These are phyloP conservation scores for Dasysyrphus albostriatus DNA, from an alignment of 2,888 invertebrate species.

Conservation along the genomic window DNA sequence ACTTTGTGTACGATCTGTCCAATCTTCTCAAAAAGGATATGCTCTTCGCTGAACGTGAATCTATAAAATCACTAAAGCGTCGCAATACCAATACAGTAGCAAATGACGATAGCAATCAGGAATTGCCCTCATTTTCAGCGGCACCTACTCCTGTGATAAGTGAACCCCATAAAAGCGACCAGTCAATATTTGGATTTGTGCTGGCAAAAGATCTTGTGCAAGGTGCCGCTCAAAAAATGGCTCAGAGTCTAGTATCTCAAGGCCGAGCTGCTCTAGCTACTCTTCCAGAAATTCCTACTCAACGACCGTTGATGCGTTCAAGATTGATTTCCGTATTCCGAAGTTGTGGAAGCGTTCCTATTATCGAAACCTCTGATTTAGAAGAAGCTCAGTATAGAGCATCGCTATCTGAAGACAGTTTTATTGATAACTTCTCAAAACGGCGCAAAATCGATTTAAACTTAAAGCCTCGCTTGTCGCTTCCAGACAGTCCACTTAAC, in stretches of 20 bases:
- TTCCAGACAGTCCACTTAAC: constrained; percentile 78
- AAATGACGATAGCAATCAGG: constrained; percentile 67
- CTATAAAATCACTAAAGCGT: constrained; percentile 76
- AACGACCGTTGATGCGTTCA: constrained; percentile 81
- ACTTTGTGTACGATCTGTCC: constrained; percentile 90
- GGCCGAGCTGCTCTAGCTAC: constrained; percentile 81
- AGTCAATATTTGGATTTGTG: constrained; percentile 1
- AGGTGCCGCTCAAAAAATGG: constrained; percentile 79
- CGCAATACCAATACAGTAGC: constrained; percentile 69
- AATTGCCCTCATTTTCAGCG: constrained; percentile 50
- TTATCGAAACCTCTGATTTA: constrained; percentile 77
- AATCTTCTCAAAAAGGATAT: constrained; percentile 84
- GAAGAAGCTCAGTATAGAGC: constrained; percentile 77
- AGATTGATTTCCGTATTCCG: constrained; percentile 78
- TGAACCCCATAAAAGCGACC: not conserved
- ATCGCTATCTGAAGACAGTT: constrained; percentile 79
- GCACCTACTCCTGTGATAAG: constrained; percentile 73
- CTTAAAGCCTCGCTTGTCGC: constrained; percentile 77
- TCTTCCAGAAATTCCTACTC: constrained; percentile 81
- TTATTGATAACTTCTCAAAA: constrained; percentile 82
- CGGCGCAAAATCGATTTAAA: constrained; percentile 78
- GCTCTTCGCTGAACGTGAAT: constrained; percentile 72
- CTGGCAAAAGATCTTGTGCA: constrained; percentile 69
- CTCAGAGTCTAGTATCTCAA: constrained; percentile 79
- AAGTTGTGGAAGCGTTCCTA: constrained; percentile 65